Conservation (phyloP, 2,797 vertebrate species). For the Furcifer pardalis region DNA sequence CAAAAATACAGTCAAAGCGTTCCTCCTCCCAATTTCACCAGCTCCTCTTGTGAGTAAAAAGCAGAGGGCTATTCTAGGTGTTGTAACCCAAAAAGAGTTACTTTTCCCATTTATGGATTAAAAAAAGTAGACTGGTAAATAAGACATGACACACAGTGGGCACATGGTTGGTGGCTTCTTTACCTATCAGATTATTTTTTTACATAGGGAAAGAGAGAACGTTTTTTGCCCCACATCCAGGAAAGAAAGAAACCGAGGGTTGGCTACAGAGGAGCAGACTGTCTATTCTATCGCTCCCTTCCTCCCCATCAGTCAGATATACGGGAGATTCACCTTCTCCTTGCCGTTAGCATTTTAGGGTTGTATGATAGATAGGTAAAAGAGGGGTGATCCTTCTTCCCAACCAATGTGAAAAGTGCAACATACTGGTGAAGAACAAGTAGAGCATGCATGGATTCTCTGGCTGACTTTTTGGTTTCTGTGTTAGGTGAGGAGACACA, state of each 20-base stretch:
- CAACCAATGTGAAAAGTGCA: background rate
- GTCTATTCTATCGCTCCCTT: background rate
- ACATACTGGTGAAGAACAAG: background rate
- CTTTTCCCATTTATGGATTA: too few relatives aligned
- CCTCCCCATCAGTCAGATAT: background rate
- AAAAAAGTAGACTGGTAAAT: background rate
- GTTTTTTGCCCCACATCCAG: background rate
- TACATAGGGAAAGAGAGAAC: background rate
- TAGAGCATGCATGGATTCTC: background rate
- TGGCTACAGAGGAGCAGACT: background rate
- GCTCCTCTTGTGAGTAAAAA: background rate
- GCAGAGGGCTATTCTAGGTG: background rate
- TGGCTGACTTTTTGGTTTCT: background rate
- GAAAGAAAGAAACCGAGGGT: background rate
- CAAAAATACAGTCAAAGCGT: background rate
- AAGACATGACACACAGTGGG: background rate
- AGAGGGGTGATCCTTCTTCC: background rate
- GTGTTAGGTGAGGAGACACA: background rate
- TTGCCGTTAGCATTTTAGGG: background rate
- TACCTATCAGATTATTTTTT: background rate
- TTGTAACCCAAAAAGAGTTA: background rate
- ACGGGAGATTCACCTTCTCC: background rate
- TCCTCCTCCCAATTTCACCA: background rate
- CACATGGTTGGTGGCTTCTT: background rate
- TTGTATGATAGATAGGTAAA: background rate